Base-by-base conservation (phyloP, 2,113 vertebrate species). In the Pimephales promelas region DNA sequence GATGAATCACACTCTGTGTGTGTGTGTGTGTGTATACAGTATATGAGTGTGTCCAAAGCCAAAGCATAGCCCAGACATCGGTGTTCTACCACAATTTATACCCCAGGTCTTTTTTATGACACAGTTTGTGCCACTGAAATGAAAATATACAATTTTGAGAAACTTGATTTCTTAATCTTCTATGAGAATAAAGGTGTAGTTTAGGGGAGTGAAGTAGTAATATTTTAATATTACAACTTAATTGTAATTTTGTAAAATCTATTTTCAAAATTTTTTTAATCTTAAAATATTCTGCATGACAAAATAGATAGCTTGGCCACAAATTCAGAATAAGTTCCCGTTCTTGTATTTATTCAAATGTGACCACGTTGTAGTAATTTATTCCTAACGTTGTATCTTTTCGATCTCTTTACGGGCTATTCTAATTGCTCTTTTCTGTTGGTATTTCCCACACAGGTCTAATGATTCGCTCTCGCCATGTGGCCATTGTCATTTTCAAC, bases 401-500 rank as follows among this genome's bases (percentile, higher is more conserved):
- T 72, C 22, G 3, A 6, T 16, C 36, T 26, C n/a, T 72, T 72
- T 43, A 47, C 11, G 16, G n/a, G 68, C 68, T 26, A 26, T 72
- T 56, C 18, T 68, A 45, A 64, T 73, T 43, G 10, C 5, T 18
- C 34, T 62, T 31, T 72, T 36, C 52, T 70, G 4, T 70, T 11
- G 7, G 14, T 24, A 59, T 84, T 73, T 73, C 54, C 49, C 10
- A 2, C 26, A 47, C 36, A 79, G 24, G 31, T 57, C 66, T 43
- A 57, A 74, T 22, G 45, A 74, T 47, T 70, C 47, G 10, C 47
- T 49, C 68, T 28, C 16, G 68, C 52, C 47, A 40, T 85, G 77
- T 79, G 77, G 43, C 54, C 31, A 81, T 43, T 81, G 83, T 85
- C 71, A 62, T 80, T 62, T 40, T 80, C 40, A 56, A 79, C 36